These are phyloP conservation scores for Thereva nobilitata DNA, from an alignment of 2,888 invertebrate species.

Conservation along the genomic window DNA sequence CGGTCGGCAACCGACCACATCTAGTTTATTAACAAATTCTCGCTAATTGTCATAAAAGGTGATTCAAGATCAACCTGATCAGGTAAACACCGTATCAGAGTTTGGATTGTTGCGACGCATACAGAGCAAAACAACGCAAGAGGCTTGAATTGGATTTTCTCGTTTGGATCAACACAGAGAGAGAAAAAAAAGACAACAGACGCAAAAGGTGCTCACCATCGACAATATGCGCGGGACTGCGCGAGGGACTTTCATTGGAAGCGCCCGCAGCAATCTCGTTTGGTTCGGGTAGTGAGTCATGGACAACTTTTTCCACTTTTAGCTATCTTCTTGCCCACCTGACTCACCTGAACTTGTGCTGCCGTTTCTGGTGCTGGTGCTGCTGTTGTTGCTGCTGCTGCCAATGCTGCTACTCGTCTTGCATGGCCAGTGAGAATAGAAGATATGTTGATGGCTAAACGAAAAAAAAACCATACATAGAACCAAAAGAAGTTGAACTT, in stretches of 20 bases:
- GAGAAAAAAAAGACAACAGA: too few species aligned
- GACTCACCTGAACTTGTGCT: conserved; percentile 14
- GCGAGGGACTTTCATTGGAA: conserved; percentile 27
- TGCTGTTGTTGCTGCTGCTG: too few species aligned
- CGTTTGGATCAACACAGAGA: too few species aligned
- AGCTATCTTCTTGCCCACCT: conserved; percentile 27
- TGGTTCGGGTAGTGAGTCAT: conserved; percentile 24
- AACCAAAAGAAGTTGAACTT: background rate
- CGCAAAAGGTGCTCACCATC: too few species aligned
- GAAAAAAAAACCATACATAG: background rate
- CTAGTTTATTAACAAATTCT: conserved; percentile 28
- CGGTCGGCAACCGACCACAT: background rate
- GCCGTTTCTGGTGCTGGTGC: background rate
- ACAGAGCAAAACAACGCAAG: too few species aligned
- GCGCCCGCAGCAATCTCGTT: conserved; percentile 14
- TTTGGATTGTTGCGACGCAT: background rate
- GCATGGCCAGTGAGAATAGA: too few species aligned
- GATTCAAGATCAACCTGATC: conserved; percentile 22
- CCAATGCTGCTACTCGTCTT: too few species aligned
- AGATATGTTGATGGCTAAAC: background rate
- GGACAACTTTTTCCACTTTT: conserved; percentile 30
- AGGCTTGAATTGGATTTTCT: too few species aligned
- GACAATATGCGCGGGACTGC: background rate
- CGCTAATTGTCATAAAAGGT: conserved; percentile 32
- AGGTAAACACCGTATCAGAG: conserved; percentile 6